A percentile compares a stretch with the other conserved stretches of the same genome.
Conservation (phyloP, 2,797 vertebrate genomes). For the Macropus fuliginosus region DNA sequence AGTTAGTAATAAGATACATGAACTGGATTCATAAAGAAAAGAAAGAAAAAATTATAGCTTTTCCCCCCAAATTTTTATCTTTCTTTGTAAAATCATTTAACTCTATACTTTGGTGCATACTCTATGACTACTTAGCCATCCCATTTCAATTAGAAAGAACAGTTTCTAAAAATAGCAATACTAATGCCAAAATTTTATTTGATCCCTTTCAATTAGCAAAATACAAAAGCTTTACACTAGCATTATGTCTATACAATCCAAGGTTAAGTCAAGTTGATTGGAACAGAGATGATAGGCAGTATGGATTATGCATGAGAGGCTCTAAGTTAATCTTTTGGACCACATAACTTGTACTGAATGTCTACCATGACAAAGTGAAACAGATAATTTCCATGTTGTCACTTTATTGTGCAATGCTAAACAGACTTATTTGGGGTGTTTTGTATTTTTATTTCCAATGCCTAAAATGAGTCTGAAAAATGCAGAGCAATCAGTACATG, state of each 20-base stretch:
- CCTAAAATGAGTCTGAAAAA: background rate
- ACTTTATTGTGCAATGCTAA: background rate
- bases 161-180: background rate
- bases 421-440: background rate
- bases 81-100: conserved; percentile 42
- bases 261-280: background rate
- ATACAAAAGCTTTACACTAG: background rate
- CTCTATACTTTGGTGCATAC: background rate
- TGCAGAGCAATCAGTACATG: background rate
- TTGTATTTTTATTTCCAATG: background rate
- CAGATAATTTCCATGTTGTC: background rate
- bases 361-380: background rate
- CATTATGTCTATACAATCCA: background rate
- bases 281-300: background rate
- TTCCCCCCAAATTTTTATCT: background rate
- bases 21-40: background rate
- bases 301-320: background rate
- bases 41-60: background rate
- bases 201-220: background rate
- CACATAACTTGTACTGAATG: background rate
- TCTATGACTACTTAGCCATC: background rate
- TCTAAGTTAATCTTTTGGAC: background rate
- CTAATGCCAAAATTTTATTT: background rate
- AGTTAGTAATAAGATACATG: background rate
- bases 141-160: background rate